These are phyloP conservation scores for Lasioglossum calceatum DNA, from an alignment of 2,888 invertebrate species.

Conservation along the genomic window DNA sequence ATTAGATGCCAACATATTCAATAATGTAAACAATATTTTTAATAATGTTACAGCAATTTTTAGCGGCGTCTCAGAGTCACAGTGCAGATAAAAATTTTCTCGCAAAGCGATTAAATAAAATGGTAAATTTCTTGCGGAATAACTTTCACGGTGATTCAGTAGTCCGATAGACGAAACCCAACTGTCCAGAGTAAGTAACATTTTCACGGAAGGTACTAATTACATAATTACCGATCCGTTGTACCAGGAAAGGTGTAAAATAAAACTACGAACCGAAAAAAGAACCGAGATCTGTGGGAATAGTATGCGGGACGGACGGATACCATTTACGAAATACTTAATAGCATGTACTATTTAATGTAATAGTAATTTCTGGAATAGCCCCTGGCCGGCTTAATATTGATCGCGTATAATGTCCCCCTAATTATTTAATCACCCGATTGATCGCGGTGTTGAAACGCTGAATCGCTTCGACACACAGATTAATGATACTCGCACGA, in stretches of 20 bases:
- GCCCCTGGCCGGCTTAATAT: neutral
- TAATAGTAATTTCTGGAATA: neutral
- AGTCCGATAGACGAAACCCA: neutral
- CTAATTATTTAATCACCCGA: constrained; percentile 15
- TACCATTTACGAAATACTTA: constrained; percentile 1
- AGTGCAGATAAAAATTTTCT: neutral
- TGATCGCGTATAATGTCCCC: neutral
- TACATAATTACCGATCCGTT: neutral
- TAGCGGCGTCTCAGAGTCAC: no score
- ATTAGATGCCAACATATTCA: no score
- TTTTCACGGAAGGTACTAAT: neutral
- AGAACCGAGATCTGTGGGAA: neutral
- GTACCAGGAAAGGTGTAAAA: neutral
- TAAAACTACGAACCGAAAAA: neutral
- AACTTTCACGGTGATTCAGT: neutral
- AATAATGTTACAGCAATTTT: no score
- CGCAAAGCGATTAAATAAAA: neutral
- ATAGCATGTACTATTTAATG: neutral
- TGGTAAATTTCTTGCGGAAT: neutral
- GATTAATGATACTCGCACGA: constrained; percentile 15
- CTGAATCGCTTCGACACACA: constrained; percentile 4
- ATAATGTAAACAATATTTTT: no score
- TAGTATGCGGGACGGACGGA: no score
- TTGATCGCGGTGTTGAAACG: constrained; percentile 13
- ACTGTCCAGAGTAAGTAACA: neutral